These are phyloP conservation scores for Moxostoma hubbsi DNA, from an alignment of 2,797 vertebrate species.

Conservation along the genomic window DNA sequence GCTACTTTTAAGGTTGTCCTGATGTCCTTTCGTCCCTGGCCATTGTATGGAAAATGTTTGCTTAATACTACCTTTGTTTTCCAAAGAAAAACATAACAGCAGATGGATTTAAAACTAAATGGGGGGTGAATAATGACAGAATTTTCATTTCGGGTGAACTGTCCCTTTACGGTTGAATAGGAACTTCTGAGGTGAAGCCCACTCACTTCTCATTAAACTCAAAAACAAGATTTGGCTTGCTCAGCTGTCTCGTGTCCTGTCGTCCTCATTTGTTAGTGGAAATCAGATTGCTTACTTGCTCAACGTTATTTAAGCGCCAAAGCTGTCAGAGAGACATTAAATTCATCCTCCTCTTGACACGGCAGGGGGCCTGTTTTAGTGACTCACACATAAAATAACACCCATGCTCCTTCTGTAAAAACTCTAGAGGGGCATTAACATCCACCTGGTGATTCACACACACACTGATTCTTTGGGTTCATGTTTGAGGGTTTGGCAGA, in stretches of 20 bases:
- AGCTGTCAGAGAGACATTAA: background rate
- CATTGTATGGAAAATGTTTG: too few species aligned
- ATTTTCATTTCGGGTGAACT: too few species aligned
- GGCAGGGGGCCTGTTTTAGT: background rate
- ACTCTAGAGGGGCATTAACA: background rate
- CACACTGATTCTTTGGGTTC: slow-evolving; percentile 1
- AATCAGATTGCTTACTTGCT: background rate
- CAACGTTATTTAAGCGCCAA: background rate
- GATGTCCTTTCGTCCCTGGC: too few species aligned
- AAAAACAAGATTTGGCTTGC: background rate
- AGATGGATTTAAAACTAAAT: too few species aligned
- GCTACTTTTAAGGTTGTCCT: too few species aligned
- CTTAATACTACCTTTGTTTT: too few species aligned
- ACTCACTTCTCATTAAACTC: background rate
- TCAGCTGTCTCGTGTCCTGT: background rate
- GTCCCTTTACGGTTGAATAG: slow-evolving; percentile 2
- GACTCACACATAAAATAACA: background rate
- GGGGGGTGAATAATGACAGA: too few species aligned
- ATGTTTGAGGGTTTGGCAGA: slow-evolving; percentile 12
- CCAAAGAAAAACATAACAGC: too few species aligned
- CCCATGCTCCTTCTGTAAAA: background rate
- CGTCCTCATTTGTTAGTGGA: too few species aligned
- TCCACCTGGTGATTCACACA: too few species aligned
- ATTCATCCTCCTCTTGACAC: background rate
- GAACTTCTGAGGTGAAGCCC: background rate